These are phyloP conservation scores for Pygoscelis adeliae DNA, from an alignment of 2,113 vertebrate species.

Conservation along the genomic window DNA sequence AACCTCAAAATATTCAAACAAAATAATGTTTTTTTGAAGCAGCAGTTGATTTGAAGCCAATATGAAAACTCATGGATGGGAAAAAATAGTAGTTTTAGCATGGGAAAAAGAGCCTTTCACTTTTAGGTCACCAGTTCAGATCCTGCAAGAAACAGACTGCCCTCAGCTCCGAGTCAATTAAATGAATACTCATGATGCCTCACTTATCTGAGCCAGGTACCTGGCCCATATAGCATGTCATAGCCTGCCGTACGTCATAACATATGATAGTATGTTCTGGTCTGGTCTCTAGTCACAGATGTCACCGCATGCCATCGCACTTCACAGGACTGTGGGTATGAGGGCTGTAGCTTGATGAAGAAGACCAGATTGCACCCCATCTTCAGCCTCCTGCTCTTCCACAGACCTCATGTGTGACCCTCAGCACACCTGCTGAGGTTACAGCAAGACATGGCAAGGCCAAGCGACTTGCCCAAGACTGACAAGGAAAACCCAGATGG, in stretches of 20 bases:
- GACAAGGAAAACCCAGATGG: not conserved
- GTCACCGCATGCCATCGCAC: rapidly evolving
- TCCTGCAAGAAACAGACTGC: not conserved
- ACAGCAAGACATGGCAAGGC: not conserved
- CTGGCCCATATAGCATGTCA: not conserved
- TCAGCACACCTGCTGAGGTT: not conserved
- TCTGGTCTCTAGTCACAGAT: not conserved
- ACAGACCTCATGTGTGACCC: not conserved
- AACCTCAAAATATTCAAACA: not conserved
- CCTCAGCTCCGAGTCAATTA: not conserved
- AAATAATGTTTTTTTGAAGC: not conserved
- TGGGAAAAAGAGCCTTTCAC: conserved; percentile 6
- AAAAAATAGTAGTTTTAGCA: not conserved
- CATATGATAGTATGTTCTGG: not conserved
- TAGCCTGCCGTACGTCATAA: not conserved
- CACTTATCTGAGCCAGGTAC: not conserved
- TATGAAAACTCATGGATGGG: not conserved
- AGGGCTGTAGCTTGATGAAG: not conserved
- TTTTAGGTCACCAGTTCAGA: not conserved
- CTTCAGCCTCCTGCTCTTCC: not conserved
- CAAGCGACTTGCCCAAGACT: not conserved
- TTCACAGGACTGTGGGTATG: not conserved
- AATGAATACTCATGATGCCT: not conserved
- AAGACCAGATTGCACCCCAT: too few species aligned
- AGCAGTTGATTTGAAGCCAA: not conserved